These are phyloP conservation scores for Argyresthia albistria DNA, from an alignment of 2,888 invertebrate genomes.

Conservation along the genomic window DNA sequence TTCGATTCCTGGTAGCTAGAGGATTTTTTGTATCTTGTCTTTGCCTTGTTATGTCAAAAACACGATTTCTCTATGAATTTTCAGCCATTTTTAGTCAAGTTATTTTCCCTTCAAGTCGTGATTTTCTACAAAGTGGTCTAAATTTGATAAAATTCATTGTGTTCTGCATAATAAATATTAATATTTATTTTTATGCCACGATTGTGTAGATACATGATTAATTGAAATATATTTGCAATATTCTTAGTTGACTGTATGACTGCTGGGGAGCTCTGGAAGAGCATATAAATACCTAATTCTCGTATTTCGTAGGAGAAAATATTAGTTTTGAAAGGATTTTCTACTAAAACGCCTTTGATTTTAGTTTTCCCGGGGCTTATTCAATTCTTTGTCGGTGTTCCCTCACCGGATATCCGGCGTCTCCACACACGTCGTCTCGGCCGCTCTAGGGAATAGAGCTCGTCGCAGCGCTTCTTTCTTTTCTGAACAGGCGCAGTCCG, in stretches of 20 bases:
- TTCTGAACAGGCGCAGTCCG: conserved; percentile 72
- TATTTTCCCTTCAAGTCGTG: conserved; percentile 52
- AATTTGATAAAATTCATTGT: conserved; percentile 57
- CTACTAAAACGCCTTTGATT: not conserved
- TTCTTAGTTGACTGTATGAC: not conserved
- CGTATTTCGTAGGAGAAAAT: too few relatives aligned
- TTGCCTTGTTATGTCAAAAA: not conserved
- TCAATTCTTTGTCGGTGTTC: conserved; percentile 34
- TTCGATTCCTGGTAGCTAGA: too few relatives aligned
- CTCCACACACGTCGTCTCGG: conserved; percentile 67
- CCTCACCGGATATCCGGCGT: conserved; percentile 61
- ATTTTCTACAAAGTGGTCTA: conserved; percentile 39
- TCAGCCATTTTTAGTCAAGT: conserved; percentile 65
- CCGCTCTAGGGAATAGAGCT: conserved; percentile 59
- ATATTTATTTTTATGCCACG: conserved; percentile 27
- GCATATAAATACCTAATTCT: too few relatives aligned
- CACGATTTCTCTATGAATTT: conserved; percentile 38
- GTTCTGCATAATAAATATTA: conserved; percentile 42
- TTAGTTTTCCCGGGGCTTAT: conserved; percentile 13
- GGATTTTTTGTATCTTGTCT: not conserved
- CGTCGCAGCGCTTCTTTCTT: conserved; percentile 67
- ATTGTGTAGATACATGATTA: conserved; percentile 9
- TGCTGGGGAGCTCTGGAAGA: too few relatives aligned
- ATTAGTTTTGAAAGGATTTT: not conserved
- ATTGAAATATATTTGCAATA: not conserved